Evolutionary conservation across 2,113 vertebrate species (phyloP).

Genomic region (Apodemus sylvaticus): DNA sequence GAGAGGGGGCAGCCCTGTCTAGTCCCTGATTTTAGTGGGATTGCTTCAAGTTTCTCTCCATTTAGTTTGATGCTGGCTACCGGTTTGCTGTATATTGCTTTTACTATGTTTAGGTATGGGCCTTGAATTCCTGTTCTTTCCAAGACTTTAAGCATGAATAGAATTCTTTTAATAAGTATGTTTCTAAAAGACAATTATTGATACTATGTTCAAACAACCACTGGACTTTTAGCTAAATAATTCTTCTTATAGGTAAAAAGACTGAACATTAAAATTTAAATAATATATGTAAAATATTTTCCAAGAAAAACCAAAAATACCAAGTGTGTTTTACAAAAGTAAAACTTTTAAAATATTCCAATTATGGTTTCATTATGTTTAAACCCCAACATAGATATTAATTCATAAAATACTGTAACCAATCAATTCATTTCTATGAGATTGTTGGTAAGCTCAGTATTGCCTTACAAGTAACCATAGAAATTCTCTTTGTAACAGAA

Average conservation of each 20-base stretch:
- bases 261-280: neutral
- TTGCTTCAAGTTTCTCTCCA: too few species aligned
- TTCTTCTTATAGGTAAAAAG: neutral
- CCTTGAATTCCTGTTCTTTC: too few species aligned
- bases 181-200: constrained; percentile 28
- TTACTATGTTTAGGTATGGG: too few species aligned
- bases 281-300: neutral
- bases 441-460: constrained; percentile 10
- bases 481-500: constrained; percentile 25
- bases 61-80: too few species aligned
- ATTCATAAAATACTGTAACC: neutral
- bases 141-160: too few species aligned
- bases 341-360: neutral
- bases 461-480: neutral
- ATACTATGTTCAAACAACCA: neutral
- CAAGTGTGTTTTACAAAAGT: neutral
- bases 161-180: neutral
- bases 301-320: neutral
- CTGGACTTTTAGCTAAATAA: neutral
- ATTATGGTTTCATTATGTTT: neutral
- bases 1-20: too few species aligned
- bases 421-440: constrained; percentile 15
- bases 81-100: too few species aligned
- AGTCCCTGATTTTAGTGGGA: too few species aligned
- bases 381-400: neutral